Evolutionary conservation across 2,888 invertebrate genomes (phyloP), one percentile per base, ranked within the genome.

Genomic region (Brachylomia viminalis): DNA sequence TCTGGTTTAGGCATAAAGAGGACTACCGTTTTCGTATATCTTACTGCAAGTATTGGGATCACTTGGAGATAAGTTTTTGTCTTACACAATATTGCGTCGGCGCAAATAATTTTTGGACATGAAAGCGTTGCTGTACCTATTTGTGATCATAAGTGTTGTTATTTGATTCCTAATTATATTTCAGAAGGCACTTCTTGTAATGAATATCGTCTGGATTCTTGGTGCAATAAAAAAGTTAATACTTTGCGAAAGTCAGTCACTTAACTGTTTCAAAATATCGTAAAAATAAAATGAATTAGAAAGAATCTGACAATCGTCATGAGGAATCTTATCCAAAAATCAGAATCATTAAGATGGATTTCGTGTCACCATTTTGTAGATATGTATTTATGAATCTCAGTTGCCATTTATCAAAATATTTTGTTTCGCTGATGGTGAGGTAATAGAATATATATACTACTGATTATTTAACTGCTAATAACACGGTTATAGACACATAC

Each of bases 1-100:
- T 91, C 91, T 91, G 90, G 86, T 90, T 88, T 88, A 87, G 89
- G 88, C 89, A 89, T 89, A 92, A 88, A 88, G 86, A 85, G 82
- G 81, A 85, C 83, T 86, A 82, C 83, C 82, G 81, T 83, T 83
- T 84, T 83, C 45, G 77, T 80, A 83, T 75, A 83, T 77, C 56
- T 82, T 80, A 75, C 54, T 86, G 74, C 84, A 86, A 80, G 80
- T 85, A 77, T 82, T 58, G 59, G 59, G 61, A 82, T 83, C 70
- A 65, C 45, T 79, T 69, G 59, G 65, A 54, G 73, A 85, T 69
- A 71, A 67, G 66, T 33, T 77, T 70, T 83, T 78, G 33, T 65
- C 38, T 83, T 59, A 30, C 54, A 77, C 47, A 71, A 64, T 73
- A 64, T 67, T 82, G 45, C 13, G n/a, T 27, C 30, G n/a, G 49